Evolutionary conservation across 2,888 invertebrate species (phyloP).

Genomic region (Caenorhabditis panamensis): DNA sequence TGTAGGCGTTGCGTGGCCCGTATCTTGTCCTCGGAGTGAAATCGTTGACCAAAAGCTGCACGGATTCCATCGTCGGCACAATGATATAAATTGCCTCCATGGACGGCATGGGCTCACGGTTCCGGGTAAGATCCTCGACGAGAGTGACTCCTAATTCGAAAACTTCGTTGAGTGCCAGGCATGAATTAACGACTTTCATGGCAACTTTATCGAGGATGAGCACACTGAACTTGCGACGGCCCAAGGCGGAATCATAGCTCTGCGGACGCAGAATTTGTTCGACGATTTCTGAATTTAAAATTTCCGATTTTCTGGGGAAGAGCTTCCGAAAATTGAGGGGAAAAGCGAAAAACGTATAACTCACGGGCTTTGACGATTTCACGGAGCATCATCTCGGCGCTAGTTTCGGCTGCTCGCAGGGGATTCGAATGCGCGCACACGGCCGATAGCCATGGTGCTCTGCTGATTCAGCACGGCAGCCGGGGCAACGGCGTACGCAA

Average conservation of each 20-base stretch:
- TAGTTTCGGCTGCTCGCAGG: too few species aligned
- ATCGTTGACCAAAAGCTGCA: conserved; percentile 30
- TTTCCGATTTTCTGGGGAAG: too few species aligned
- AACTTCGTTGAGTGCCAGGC: conserved; percentile 36
- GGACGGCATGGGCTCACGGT: conserved; percentile 39
- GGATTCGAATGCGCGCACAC: not conserved
- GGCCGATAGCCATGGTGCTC: not conserved
- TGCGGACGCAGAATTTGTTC: conserved; percentile 20
- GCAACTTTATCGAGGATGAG: conserved; percentile 32
- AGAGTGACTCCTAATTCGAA: conserved; percentile 37
- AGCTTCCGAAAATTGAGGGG: not conserved
- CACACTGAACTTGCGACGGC: conserved; percentile 24
- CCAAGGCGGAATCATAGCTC: conserved; percentile 14
- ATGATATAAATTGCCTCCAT: conserved; percentile 51
- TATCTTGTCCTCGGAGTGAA: conserved; percentile 23
- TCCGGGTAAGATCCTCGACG: conserved; percentile 37
- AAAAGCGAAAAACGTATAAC: too few species aligned
- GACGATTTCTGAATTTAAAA: conserved; percentile 41
- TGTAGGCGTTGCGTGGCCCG: conserved; percentile 14
- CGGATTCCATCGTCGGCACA: conserved; percentile 5
- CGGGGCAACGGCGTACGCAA: not conserved
- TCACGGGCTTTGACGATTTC: not conserved
- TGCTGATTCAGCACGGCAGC: not conserved
- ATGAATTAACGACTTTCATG: conserved; percentile 31
- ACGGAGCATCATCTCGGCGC: not conserved